Evolutionary conservation across 1,140 invertebrate genomes (phyloP), one percentile per base, ranked within the genome.

Genomic region (Trichogramma pretiosum): DNA sequence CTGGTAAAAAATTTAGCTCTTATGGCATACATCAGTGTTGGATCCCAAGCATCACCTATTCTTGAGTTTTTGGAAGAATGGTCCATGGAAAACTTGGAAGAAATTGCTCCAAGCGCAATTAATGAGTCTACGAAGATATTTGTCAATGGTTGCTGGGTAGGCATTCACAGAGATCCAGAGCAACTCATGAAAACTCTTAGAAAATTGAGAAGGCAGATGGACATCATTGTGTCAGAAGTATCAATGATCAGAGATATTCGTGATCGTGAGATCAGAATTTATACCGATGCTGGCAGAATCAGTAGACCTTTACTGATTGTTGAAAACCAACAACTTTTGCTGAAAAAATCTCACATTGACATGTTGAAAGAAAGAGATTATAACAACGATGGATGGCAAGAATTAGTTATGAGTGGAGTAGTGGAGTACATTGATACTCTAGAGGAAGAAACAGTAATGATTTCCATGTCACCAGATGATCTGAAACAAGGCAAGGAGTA

Each of bases 381-480:
- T 14, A 54, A 44, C 40, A 55, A 52, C 38, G 50, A 57, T 37
- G 57, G 56, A 3, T 62, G 60, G 60, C 60, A 62, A 46, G 55
- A 53, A 23, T 34, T 62, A 2, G 58, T 62, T 8, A 35, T 49
- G 0, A 50, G 36, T 32, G 60, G 58, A 28, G 60, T 62, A 3
- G 60, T 62, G 3, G 60, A 62, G 26, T 62, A 62, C 19, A 60
- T 62, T 8, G 60, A 62, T 35, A 60, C 58, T 10, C 51, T 60
- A 8, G 60, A 62, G 28, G 60, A 62, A 28, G 60, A 62, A 38
- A 62, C 60, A 10, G 56, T 56, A 4, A 62, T 62, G 60, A 60
- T 62, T 23, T 58, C 60, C 2, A 62, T 62, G 60, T 62, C 60
- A 9, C 60, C 60, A 0, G 60, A 62, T 41, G 58, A 60, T 55